phyloP scores from a whole-genome alignment of 2,888 invertebrate species.

The Drosophila tanythrix region DNA sequence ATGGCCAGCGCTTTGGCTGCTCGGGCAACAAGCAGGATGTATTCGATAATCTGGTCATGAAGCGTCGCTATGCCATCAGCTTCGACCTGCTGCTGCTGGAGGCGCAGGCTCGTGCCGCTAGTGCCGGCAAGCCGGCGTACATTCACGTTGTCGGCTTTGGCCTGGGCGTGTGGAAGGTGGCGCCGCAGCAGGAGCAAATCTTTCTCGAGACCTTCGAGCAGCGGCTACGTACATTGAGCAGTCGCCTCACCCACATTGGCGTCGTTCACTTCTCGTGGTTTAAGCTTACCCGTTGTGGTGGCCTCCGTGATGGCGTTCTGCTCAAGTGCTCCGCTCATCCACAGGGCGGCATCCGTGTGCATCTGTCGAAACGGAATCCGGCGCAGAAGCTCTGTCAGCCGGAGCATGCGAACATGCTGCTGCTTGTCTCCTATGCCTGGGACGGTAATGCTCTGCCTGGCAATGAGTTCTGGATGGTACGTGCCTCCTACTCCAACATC shows the following conservation, averaged over 20 bases:
- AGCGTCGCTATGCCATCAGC: conserved; percentile 86
- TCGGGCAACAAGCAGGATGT: conserved; percentile 73
- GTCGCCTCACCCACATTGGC: conserved; percentile 86
- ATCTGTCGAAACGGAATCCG: conserved; percentile 86
- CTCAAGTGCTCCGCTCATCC: conserved; percentile 74
- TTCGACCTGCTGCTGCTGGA: conserved; percentile 88
- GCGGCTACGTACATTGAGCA: conserved; percentile 86
- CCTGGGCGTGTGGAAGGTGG: conserved; percentile 88
- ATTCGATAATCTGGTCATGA: conserved; percentile 83
- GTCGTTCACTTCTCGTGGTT: conserved; percentile 90
- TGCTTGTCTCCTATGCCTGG: conserved; percentile 90
- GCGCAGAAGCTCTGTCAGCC: conserved; percentile 85
- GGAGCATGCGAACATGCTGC: conserved; percentile 85
- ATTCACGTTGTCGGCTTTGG: conserved; percentile 89
- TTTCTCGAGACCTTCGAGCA: conserved; percentile 88
- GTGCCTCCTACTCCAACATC: neutral
- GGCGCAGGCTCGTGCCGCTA: conserved; percentile 87
- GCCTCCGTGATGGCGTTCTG: conserved; percentile 85
- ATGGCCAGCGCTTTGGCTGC: conserved; percentile 75
- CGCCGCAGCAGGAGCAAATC: conserved; percentile 87
- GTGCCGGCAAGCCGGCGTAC: conserved; percentile 86
- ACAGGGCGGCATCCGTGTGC: conserved; percentile 85
- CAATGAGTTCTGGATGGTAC: conserved; percentile 89
- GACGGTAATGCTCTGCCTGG: conserved; percentile 91
- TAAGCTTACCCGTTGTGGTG: conserved; percentile 85